Percentiles rank a stretch among this genome's conserved stretches.
phyloP scores from a whole-genome alignment of 2,113 vertebrate species.

The Nerophis lumbriciformis region DNA sequence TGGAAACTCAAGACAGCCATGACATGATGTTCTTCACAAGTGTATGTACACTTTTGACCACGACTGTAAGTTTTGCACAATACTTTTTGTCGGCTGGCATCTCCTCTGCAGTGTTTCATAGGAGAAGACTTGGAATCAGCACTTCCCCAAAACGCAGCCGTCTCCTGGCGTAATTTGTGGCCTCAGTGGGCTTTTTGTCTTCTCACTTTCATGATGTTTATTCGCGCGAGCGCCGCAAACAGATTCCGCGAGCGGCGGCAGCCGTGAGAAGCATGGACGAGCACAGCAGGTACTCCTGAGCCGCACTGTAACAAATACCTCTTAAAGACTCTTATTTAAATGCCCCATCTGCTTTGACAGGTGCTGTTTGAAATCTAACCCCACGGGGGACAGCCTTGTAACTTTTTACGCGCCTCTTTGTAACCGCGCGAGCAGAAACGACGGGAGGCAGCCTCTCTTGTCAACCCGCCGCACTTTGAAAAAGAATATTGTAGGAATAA shows the following conservation, averaged over 20 bases:
- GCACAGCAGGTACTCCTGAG: slow-evolving; percentile 74
- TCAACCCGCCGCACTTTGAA: slow-evolving; percentile 59
- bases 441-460: slow-evolving; percentile 60
- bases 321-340: slow-evolving; percentile 73
- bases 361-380: slow-evolving; percentile 74
- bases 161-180: slow-evolving; percentile 65
- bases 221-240: slow-evolving; percentile 63
- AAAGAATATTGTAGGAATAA: slow-evolving; percentile 41
- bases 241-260: slow-evolving; percentile 64
- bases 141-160: slow-evolving; percentile 62
- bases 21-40: no score
- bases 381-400: slow-evolving; percentile 73
- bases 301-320: slow-evolving; percentile 72
- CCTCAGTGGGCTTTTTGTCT: slow-evolving; percentile 50
- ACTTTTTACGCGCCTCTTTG: slow-evolving; percentile 74
- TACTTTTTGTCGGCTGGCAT: no score
- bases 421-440: slow-evolving; percentile 60
- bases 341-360: slow-evolving; percentile 80
- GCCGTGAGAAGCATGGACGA: slow-evolving; percentile 66
- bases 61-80: no score
- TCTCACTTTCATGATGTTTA: slow-evolving; percentile 60
- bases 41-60: no score
- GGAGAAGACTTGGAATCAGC: slow-evolving; percentile 37
- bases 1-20: no score
- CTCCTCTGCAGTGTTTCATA: neutral